A percentile compares a stretch with the other conserved stretches of the same genome.
Conservation (phyloP, 2,797 vertebrate genomes). For the Lophotriccus pileatus region DNA sequence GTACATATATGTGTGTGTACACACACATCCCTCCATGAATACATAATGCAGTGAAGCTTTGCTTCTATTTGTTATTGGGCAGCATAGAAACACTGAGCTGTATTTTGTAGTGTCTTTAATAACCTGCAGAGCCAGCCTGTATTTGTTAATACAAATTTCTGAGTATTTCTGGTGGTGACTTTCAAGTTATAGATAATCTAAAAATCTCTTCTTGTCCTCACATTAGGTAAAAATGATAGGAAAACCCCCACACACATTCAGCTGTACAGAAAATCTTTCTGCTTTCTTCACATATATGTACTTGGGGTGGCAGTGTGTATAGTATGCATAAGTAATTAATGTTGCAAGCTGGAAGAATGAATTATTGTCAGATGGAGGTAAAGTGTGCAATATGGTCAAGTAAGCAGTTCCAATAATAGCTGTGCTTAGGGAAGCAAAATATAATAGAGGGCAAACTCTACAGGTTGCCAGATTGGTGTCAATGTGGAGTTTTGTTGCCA, state of each 20-base stretch:
- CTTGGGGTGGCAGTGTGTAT: neutral
- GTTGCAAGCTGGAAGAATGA: constrained; percentile 23
- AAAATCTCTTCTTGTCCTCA: neutral
- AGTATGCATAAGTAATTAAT: constrained; percentile 26
- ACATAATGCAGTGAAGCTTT: neutral
- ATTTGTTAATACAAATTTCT: neutral
- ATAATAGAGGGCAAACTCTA: constrained; percentile 29
- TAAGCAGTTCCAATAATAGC: constrained; percentile 50
- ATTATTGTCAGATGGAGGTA: constrained; percentile 46
- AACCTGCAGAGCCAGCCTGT: neutral
- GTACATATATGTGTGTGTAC: neutral
- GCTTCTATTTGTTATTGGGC: neutral
- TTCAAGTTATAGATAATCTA: neutral
- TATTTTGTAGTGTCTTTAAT: neutral
- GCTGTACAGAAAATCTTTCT: neutral
- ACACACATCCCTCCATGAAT: neutral
- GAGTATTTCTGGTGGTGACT: neutral
- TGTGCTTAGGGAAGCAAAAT: constrained; percentile 42
- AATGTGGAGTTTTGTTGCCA: constrained; percentile 17
- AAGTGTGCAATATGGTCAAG: constrained; percentile 36
- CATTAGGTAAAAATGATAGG: neutral
- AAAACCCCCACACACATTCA: neutral
- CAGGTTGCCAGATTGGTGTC: constrained; percentile 35
- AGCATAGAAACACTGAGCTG: neutral
- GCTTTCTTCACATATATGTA: neutral